Percentiles rank a stretch among this genome's conserved stretches.
These are phyloP conservation scores for Eriosoma lanigerum DNA, from an alignment of 1,140 invertebrate species.

Conservation along the genomic window DNA sequence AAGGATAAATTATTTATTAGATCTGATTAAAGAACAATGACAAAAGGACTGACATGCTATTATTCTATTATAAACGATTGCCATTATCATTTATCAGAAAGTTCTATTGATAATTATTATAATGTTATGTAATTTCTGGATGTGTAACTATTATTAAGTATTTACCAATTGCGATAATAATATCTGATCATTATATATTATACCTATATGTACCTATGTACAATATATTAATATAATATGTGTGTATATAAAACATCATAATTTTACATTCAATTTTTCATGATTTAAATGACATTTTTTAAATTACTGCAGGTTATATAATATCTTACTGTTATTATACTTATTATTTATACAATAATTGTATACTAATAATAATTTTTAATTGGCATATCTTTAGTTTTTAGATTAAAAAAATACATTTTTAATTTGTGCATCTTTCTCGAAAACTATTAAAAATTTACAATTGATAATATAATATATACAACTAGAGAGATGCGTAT, in stretches of 20 bases:
- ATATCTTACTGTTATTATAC: too few relatives aligned
- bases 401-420: not conserved
- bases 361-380: not conserved
- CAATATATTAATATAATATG: too few relatives aligned
- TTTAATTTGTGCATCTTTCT: too few relatives aligned
- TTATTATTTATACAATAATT: not conserved
- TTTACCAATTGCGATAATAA: not conserved
- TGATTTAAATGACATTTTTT: constrained; percentile 6
- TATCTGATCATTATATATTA: constrained; percentile 8
- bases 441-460: too few relatives aligned
- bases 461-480: too few relatives aligned
- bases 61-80: not conserved
- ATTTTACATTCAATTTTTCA: not conserved
- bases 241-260: too few relatives aligned
- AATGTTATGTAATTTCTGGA: not conserved
- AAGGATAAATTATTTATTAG: constrained; percentile 23
- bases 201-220: too few relatives aligned
- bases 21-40: constrained; percentile 12
- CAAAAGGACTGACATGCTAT: not conserved
- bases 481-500: too few relatives aligned
- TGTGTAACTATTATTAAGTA: not conserved
- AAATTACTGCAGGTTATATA: not conserved
- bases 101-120: constrained; percentile 19
- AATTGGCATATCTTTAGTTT: not conserved
- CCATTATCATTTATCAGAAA: constrained; percentile 5